Evolutionary conservation across 1,140 invertebrate genomes (phyloP), one percentile per base, ranked within the genome.

Genomic region (Cryptotermes secundus): DNA sequence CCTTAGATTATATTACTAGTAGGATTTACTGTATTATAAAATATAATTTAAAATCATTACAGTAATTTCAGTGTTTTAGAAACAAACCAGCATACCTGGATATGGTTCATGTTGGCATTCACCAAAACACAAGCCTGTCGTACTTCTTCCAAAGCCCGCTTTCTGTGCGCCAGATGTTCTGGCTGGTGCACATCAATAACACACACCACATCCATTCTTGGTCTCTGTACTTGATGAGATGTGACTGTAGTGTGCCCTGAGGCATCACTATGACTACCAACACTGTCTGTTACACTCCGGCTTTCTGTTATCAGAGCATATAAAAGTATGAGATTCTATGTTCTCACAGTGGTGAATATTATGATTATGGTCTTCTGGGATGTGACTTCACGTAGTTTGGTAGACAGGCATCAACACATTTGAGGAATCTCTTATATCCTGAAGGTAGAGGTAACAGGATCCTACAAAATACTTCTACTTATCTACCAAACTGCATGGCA

Each of bases 191-290:
- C 90, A 90, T 98, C 97, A 86, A 98, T 92, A 82, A 99, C 95
- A 92, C 96, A 97, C 84, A 96, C 97, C 80, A 98, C 96, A 90
- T 98, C 97, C 95, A 98, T 98, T 86, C 92, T 92, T 72, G 93
- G 92, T 86, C 93, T 91, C 45, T 84, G 87, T 34, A 83, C 85
- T 34, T 85, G 31, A 85, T 85, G 72, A 83, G 83, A 34, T 85
- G 85, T 83, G 80, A 94, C 91, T 3, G 93, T 91, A 16, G 93
- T 94, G 81, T 93, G 91, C 81, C 92, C 93, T 9, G 95, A 95
- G 81, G 93, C 90, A 90, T 95, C 95, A 84, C 92, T 93, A 80
- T 92, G 91, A 45, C 94, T 95, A 83, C 94, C 94, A 86, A 95
- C 89, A 89, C 94, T 95, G 86, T 95, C 95, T 84, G 94, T 95